Evolutionary conservation across 2,113 vertebrate species (phyloP), one percentile per base, ranked within the genome.

Genomic region (Sciurus niger): DNA sequence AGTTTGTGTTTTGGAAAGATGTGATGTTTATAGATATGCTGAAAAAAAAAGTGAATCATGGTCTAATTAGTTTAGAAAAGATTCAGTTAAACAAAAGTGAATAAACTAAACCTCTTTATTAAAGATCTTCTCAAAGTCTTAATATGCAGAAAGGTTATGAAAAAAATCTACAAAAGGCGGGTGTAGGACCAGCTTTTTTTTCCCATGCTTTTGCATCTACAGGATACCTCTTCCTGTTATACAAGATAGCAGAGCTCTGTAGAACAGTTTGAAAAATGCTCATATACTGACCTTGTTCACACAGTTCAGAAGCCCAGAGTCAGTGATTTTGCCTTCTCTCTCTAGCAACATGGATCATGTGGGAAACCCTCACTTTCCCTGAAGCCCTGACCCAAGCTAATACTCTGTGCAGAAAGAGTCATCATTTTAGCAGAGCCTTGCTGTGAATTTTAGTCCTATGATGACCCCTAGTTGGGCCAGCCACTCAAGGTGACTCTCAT

Each of bases 41-140:
- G 6, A n/a, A 8, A 25, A 3, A 3, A 8, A 17, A 46, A 24
- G 3, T 78, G 25, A 22, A 43, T 92, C 74, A 37, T 76, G 6
- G 30, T 25, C 77, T 67, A 72, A 79, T 89, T 65, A 22, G 32
- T 78, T 94, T 51, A 85, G 78, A 90, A 93, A 84, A 95, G 32
- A 88, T 28, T 84, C 74, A 53, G 0, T 77, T 90, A 82, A 78
- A 63, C 28, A 89, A 83, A 94, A 79, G 12, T 58, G 8, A 94
- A 30, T 17, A 18, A 70, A 6, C 43, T 40, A 40, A 40, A 40
- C 40, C 32, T 88, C 43, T 80, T 46, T 76, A 70, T 14, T 32
- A 2, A 70, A 93, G 82, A 25, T 43, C 40, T 80, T 95, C 60
- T 79, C 84, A 63, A 73, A 89, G 13, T 40, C 76, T 74, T 63